Base-by-base conservation (phyloP, 2,888 invertebrate species). In the Epicampocera succincta region DNA sequence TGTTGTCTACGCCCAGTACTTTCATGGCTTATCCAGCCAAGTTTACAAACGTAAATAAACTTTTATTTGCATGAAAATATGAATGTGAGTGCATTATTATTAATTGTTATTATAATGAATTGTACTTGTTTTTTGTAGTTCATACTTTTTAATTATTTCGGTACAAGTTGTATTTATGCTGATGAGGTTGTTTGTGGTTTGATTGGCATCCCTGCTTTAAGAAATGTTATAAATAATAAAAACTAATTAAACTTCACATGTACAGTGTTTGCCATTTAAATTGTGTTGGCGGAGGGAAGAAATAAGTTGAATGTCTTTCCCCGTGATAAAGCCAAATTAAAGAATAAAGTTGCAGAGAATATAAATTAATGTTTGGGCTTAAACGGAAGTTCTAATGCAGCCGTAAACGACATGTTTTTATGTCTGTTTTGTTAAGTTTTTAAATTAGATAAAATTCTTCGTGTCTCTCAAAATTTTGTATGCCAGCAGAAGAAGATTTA, bases 211-310 rank as follows among this genome's bases (percentile, higher is more conserved):
- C 72, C 60, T 50, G 60, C 66, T 66, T 73, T 56, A 78, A 78
- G 60, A 66, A 52, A 46, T 60, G 19, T 17, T 19, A 58, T 56
- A 56, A 58, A 66, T 71, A 75, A 66, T 75, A 65, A 80, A 74
- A 80, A 60, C 71, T 66, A 75, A 80, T 80, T 80, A 66, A 80
- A 80, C 40, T 79, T 79, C 6, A 40, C 52, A 56, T 61, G n/a
- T n/a, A 69, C 52, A 73, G 21, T 56, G 17, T 56, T 17, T 15
- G 6, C 5, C 1, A 56, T 48, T 74, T 15, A 17, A 65, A 48
- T 56, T 46, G 54, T 15, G 9, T 33, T 33, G 29, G 17, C 15
- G 38, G 15, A 38, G n/a, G 1, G 9, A 17, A 17, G 38, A 19
- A 29, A 33, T 9, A 33, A 6, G 25, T 25, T 25, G 5, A 52